Conservation (phyloP, 2,797 vertebrate species). For the Benthosema pterotum region DNA sequence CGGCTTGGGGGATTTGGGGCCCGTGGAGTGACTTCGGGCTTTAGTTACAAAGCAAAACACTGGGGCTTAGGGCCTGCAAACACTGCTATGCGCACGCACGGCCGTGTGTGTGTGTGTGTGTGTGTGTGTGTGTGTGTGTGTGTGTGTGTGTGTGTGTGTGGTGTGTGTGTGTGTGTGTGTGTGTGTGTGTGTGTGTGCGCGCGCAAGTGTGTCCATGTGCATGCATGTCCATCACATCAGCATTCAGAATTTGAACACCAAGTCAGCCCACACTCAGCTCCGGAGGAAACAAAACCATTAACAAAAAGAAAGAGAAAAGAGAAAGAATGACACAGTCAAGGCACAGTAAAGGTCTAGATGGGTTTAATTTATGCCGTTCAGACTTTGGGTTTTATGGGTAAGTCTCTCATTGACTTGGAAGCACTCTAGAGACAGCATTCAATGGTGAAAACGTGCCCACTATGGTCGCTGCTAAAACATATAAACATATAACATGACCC, state of each 20-base stretch:
- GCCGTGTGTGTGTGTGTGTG: slow-evolving; percentile 12
- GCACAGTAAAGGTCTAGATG: slow-evolving; percentile 10
- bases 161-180: slow-evolving; percentile 1
- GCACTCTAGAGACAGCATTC: no score
- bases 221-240: slow-evolving; percentile 67
- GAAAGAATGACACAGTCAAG: slow-evolving; percentile 35
- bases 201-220: slow-evolving; percentile 31
- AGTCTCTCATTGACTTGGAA: no score
- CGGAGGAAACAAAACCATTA: slow-evolving; percentile 47
- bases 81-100: slow-evolving; percentile 23
- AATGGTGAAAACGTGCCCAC: slow-evolving; percentile 15
- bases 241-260: slow-evolving; percentile 54
- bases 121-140: slow-evolving; percentile 2
- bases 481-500: neutral
- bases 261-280: slow-evolving; percentile 34
- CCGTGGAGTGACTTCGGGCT: slow-evolving; percentile 59
- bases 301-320: slow-evolving; percentile 40
- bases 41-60: slow-evolving; percentile 79
- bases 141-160: neutral
- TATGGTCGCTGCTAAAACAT: slow-evolving; percentile 9
- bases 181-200: slow-evolving; percentile 33
- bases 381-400: neutral
- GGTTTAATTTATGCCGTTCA: slow-evolving; percentile 31
- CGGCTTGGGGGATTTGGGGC: slow-evolving; percentile 64
- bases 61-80: slow-evolving; percentile 47